A percentile compares a stretch with the other conserved stretches of the same genome.
These are phyloP conservation scores for Xanthorhoe spadicearia DNA, from an alignment of 2,888 invertebrate species.

Conservation along the genomic window DNA sequence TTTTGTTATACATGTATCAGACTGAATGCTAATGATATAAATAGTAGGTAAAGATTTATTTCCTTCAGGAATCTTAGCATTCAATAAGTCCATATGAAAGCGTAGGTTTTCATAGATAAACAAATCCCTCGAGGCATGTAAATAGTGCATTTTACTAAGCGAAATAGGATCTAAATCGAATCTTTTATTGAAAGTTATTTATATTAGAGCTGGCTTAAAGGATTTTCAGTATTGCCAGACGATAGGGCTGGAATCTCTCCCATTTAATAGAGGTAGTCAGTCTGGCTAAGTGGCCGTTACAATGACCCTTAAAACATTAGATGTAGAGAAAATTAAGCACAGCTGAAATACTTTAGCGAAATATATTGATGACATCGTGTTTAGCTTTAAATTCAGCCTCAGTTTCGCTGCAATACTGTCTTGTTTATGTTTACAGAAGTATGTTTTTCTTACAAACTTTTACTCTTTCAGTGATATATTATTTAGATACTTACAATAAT, in stretches of 20 bases:
- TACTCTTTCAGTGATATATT: too few relatives aligned
- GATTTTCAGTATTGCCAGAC: slow-evolving; percentile 38
- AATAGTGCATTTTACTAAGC: slow-evolving; percentile 35
- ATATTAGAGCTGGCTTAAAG: slow-evolving; percentile 36
- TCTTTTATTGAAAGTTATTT: slow-evolving; percentile 40
- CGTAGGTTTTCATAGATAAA: slow-evolving; percentile 19
- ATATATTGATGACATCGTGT: background rate
- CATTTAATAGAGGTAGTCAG: slow-evolving; percentile 37
- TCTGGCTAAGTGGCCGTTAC: slow-evolving; percentile 22
- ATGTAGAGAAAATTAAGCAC: background rate
- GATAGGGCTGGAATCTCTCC: slow-evolving; percentile 32
- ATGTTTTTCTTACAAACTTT: too few relatives aligned
- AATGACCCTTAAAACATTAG: slow-evolving; percentile 34
- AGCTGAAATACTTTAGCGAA: slow-evolving; percentile 4
- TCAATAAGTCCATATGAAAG: slow-evolving; percentile 16
- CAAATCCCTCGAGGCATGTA: slow-evolving; percentile 37
- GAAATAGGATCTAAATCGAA: slow-evolving; percentile 40
- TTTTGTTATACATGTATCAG: background rate
- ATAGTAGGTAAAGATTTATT: background rate
- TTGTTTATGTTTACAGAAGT: background rate
- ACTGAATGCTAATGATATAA: background rate
- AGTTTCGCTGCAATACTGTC: background rate
- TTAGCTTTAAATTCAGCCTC: background rate
- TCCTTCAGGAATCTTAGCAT: background rate
- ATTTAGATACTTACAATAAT: too few relatives aligned